Conservation (phyloP, 2,113 vertebrate species). For the Sceloporus tristichus region DNA sequence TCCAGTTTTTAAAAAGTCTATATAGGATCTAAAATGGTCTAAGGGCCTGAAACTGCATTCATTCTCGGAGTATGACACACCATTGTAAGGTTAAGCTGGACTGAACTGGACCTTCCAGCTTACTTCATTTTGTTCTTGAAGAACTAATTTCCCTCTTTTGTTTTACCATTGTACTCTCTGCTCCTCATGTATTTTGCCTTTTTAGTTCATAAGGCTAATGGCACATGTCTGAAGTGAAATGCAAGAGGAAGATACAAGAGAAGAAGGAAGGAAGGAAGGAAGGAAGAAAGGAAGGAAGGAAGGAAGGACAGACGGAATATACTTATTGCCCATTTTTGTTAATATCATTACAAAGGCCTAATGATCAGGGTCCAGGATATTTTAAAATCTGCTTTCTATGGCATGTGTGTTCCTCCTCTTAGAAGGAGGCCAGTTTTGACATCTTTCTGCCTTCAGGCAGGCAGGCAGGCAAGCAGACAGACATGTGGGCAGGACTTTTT, state of each 20-base stretch:
- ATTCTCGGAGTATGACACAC: too few species aligned
- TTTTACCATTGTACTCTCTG: not conserved
- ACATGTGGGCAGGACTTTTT: not conserved
- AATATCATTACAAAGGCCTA: not conserved
- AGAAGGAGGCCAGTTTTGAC: not conserved
- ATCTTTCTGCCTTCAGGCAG: not conserved
- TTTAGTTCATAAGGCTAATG: not conserved
- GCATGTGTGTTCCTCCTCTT: not conserved
- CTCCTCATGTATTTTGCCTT: not conserved
- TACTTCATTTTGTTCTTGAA: not conserved
- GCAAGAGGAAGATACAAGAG: not conserved
- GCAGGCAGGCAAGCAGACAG: not conserved
- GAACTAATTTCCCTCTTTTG: not conserved
- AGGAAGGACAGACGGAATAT: too few species aligned
- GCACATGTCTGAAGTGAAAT: too few species aligned
- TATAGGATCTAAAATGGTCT: too few species aligned
- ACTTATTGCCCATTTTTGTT: not conserved
- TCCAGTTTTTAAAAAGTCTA: too few species aligned
- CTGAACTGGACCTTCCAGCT: not conserved
- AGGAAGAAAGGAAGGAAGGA: too few species aligned
- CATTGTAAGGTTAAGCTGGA: not conserved
- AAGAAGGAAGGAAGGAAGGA: too few species aligned
- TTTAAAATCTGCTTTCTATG: not conserved
- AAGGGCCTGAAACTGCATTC: too few species aligned
- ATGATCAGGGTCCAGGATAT: not conserved